A percentile compares a stretch with the other conserved stretches of the same genome.
Conservation (phyloP, 2,797 vertebrate species). For the Sandelia bainsii region DNA sequence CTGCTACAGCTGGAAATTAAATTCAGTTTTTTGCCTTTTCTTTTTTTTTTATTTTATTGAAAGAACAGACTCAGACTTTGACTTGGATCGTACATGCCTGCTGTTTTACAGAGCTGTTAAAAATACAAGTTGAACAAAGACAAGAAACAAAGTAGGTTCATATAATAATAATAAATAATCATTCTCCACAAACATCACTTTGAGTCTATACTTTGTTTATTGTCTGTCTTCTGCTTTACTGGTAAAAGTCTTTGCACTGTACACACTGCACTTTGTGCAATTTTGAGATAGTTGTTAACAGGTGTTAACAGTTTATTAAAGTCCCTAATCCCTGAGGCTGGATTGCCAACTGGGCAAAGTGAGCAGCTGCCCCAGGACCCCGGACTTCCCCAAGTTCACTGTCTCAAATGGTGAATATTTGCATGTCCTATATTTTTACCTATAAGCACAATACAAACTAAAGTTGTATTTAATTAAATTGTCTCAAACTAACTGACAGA, state of each 20-base stretch:
- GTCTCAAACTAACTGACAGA: too few species aligned
- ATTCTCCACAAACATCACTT: background rate
- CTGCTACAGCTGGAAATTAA: conserved; percentile 25
- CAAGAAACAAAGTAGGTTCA: background rate
- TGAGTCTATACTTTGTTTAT: background rate
- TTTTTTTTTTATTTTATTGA: conserved; percentile 11
- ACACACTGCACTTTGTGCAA: too few species aligned
- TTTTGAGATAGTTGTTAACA: background rate
- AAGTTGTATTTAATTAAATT: too few species aligned
- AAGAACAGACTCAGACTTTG: conserved; percentile 19
- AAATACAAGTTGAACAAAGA: background rate
- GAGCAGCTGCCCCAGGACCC: background rate
- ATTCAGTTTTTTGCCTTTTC: background rate
- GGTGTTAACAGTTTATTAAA: too few species aligned
- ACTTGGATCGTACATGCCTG: background rate
- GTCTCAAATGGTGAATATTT: background rate
- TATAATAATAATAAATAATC: too few species aligned
- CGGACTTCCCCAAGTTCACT: background rate
- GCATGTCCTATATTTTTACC: too few species aligned
- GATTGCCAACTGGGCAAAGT: background rate
- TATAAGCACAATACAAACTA: too few species aligned
- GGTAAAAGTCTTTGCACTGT: too few species aligned
- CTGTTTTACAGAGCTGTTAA: background rate
- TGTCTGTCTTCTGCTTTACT: background rate
- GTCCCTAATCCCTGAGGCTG: background rate